phyloP scores from a whole-genome alignment of 1,140 invertebrate genomes.

The Aphis craccivora region DNA sequence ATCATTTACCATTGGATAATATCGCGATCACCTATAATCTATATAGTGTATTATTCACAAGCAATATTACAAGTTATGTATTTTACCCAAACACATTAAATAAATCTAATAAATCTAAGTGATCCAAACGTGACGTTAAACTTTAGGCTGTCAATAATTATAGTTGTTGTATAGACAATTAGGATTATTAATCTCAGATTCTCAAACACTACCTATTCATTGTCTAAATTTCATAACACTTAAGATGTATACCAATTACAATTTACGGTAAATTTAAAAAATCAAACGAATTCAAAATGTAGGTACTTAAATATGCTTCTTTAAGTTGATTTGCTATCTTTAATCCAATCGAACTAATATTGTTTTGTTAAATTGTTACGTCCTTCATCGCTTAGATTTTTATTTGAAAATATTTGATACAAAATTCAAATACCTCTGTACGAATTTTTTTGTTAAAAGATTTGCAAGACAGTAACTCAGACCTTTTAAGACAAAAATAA shows the following conservation, averaged over 20 bases:
- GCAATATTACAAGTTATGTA: slow-evolving; percentile 39
- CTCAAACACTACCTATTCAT: not conserved
- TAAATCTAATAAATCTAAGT: slow-evolving; percentile 23
- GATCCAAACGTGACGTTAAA: slow-evolving; percentile 35
- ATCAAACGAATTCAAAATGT: not conserved
- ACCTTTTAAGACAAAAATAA: not conserved
- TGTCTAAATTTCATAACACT: not conserved
- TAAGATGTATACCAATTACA: not conserved
- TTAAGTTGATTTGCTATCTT: not conserved
- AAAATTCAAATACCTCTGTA: not conserved
- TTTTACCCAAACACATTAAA: slow-evolving; percentile 29
- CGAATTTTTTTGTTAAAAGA: no score
- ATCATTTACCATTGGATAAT: slow-evolving; percentile 33
- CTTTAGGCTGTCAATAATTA: not conserved
- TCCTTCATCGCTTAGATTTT: not conserved
- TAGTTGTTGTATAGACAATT: not conserved
- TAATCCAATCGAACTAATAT: not conserved
- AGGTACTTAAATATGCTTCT: not conserved
- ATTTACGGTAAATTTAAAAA: not conserved
- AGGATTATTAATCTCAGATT: slow-evolving; percentile 21
- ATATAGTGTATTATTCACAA: not conserved
- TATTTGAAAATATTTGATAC: not conserved
- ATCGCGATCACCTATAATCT: not conserved
- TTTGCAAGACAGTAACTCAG: not conserved
- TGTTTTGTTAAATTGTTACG: not conserved